Percentiles rank a stretch among this genome's conserved stretches.
These are phyloP conservation scores for Siniperca undulata DNA, from an alignment of 2,797 vertebrate species.

Conservation along the genomic window DNA sequence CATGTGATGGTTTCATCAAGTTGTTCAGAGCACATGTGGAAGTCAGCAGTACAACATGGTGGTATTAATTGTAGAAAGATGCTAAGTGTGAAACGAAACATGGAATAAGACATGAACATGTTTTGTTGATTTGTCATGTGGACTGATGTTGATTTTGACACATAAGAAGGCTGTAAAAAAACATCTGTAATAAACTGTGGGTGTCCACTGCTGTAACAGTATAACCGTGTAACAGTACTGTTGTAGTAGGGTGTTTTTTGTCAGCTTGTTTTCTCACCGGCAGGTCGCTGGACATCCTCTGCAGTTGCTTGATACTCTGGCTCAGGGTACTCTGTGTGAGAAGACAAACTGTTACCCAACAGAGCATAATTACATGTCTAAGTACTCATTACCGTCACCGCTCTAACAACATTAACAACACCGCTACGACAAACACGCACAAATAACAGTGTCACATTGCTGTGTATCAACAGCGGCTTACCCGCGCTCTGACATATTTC, in stretches of 20 bases:
- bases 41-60: background rate
- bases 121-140: background rate
- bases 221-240: background rate
- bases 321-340: constrained; percentile 86
- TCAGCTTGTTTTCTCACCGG: constrained; percentile 82
- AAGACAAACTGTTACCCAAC: constrained; percentile 10
- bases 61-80: background rate
- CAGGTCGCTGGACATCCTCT: constrained; percentile 86
- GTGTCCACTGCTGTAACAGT: background rate
- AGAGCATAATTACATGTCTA: background rate
- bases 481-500: constrained; percentile 92
- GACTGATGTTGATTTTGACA: constrained; percentile 1
- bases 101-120: background rate
- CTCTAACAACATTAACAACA: constrained; percentile 38
- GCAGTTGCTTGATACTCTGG: constrained; percentile 87
- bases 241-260: background rate
- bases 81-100: background rate
- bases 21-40: background rate
- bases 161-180: background rate
- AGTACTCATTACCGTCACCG: constrained; percentile 10
- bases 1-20: background rate
- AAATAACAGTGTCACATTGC: constrained; percentile 21
- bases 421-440: constrained; percentile 39
- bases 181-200: background rate
- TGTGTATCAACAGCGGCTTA: constrained; percentile 78